Base-by-base conservation (phyloP, 1,140 invertebrate species). In the Drosophila micromelanica region DNA sequence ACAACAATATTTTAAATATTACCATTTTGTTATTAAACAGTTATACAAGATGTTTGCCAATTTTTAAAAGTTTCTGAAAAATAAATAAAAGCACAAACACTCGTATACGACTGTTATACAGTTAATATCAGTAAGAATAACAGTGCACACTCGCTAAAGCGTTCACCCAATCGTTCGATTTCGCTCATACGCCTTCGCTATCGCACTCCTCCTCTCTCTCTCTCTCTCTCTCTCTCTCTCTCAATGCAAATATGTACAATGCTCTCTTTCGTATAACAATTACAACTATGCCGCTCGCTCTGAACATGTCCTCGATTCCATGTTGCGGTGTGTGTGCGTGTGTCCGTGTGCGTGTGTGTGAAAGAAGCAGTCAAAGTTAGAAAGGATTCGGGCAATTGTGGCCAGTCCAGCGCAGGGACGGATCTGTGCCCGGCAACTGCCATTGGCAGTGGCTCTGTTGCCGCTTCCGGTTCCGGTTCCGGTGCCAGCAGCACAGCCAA, bases 281-380 rank as follows among this genome's bases (percentile, higher is more conserved):
- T 60, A 27, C 46, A 37, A 67, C 12, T 37, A 70, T 72, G 78
- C 67, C 48, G 56, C 56, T 77, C 56, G 20, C 49, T 43, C 17
- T 63, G 35, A 27, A 42, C 40, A 56, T 52, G 45, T 62, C 20
- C 43, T 2, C 12, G 11, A 40, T 56, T 42, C 12, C 23, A 8
- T 62, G 13, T 69, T 51, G 23, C 5, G 20, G 43, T 38, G 40
- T 60, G 12, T n/a, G n/a, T n/a, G n/a, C n/a, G n/a, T n/a, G n/a
- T n/a, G n/a, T n/a, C n/a, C n/a, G n/a, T n/a, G n/a, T n/a, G n/a
- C n/a, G n/a, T n/a, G n/a, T n/a, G n/a, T 20, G 23, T 42, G 38
- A 38, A 37, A 62, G 55, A 51, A 61, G 70, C 68, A 78, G 79
- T 68, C 20, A 87, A 89, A 67, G 49, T 81, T 70, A 89, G 73